These are phyloP conservation scores for Puntigrus tetrazona DNA, from an alignment of 2,113 vertebrate genomes.

Conservation along the genomic window DNA sequence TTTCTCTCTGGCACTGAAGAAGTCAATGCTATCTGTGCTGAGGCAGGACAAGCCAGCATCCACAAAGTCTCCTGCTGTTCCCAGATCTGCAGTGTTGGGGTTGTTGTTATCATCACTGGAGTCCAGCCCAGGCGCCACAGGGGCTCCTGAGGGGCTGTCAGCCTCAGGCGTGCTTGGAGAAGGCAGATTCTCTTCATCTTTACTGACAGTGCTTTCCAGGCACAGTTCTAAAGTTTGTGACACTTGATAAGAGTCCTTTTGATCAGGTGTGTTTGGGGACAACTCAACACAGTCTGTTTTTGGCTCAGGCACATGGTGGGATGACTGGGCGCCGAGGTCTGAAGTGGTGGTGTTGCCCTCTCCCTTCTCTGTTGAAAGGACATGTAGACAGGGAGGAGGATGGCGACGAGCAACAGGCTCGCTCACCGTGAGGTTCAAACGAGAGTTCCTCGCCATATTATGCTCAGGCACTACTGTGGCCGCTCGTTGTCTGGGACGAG, in stretches of 20 bases:
- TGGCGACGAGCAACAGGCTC: constrained; percentile 58
- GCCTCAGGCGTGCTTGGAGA: constrained; percentile 43
- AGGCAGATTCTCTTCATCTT: not conserved
- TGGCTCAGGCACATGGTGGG: constrained; percentile 47
- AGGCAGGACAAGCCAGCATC: constrained; percentile 73
- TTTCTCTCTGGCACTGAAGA: constrained; percentile 92
- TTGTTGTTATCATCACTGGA: constrained; percentile 65
- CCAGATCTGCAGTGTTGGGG: constrained; percentile 40
- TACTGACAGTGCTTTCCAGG: constrained; percentile 33
- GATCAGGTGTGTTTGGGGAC: constrained; percentile 49
- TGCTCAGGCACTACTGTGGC: constrained; percentile 69
- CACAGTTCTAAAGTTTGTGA: constrained; percentile 50
- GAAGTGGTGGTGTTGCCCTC: constrained; percentile 34
- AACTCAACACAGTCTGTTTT: constrained; percentile 48
- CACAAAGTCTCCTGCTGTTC: constrained; percentile 50
- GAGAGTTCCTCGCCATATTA: constrained; percentile 42
- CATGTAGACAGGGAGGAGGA: constrained; percentile 61
- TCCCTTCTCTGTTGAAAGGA: constrained; percentile 57
- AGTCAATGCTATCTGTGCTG: constrained; percentile 88
- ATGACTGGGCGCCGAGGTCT: constrained; percentile 24
- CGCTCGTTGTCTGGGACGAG: constrained; percentile 60
- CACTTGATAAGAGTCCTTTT: constrained; percentile 55
- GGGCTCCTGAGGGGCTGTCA: constrained; percentile 39
- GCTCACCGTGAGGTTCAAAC: constrained; percentile 49
- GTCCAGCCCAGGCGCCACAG: not conserved